phyloP scores from a whole-genome alignment of 2,113 vertebrate species.

The Otocyon megalotis region DNA sequence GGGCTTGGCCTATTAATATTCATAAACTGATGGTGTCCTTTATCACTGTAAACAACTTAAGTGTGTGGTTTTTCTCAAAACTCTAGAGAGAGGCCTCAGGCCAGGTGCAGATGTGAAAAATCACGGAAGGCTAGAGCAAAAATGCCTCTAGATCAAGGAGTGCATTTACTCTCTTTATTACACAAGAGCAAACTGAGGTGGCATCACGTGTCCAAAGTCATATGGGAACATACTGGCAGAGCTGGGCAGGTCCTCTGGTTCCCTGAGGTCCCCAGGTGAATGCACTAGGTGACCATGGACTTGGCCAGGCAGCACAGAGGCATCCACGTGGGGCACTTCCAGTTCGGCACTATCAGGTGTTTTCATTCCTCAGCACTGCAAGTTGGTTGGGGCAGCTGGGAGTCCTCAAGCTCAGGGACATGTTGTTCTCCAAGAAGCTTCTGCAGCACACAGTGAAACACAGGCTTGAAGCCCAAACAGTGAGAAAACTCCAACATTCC shows the following conservation, averaged over 20 bases:
- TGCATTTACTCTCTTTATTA: background rate
- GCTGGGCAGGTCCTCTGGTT: background rate
- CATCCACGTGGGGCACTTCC: background rate
- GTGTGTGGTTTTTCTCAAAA: background rate
- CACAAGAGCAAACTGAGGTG: background rate
- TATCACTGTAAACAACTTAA: background rate
- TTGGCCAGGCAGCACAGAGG: background rate
- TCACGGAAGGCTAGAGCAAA: background rate
- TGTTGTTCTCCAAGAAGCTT: background rate
- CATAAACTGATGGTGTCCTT: background rate
- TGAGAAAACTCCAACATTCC: background rate
- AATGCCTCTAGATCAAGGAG: background rate
- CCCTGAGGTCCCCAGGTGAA: background rate
- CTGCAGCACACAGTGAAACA: background rate
- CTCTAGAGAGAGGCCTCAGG: background rate
- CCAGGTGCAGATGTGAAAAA: background rate
- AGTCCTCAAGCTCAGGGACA: background rate
- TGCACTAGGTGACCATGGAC: fast-evolving
- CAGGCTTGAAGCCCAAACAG: background rate
- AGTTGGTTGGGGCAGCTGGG: background rate
- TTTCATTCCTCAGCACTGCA: background rate
- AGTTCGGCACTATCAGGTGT: background rate
- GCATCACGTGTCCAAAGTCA: background rate
- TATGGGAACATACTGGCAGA: background rate
- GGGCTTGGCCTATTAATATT: background rate